Evolutionary conservation across 2,113 vertebrate genomes (phyloP), one percentile per base, ranked within the genome.

Genomic region (Plecotus auritus): DNA sequence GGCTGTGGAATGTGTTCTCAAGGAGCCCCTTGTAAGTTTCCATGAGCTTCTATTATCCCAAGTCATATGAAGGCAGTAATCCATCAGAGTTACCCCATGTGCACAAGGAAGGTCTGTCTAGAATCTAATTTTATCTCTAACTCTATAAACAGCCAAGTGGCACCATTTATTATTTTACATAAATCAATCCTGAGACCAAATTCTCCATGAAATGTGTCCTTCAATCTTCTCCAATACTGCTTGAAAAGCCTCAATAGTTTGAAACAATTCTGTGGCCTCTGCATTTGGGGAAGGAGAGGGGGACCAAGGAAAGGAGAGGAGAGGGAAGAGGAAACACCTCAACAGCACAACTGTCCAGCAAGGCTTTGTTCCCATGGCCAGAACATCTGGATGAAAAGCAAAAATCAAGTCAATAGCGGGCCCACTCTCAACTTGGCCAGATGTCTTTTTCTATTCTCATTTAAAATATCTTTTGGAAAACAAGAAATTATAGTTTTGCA

Each of bases 71-170:
- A 93, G 83, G 88, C 91, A 67, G 93, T 0, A 1, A 85, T 80
- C 92, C 64, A 35, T 92, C 90, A 88, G 64, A 35, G 72, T 45
- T 87, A 37, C 78, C 73, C 96, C 90, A n/a, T 18, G 89, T 69
- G 42, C 91, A 82, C 42, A 64, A 85, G 83, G 91, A 84, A 76
- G 54, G 85, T 26, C 93, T 94, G 80, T 94, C 86, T 77, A n/a
- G 96, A 88, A 91, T 93, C 88, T 92, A 94, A 95, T 95, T 97
- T 97, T 94, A 94, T 95, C 96, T 96, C 93, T 49, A 90, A 86
- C 93, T 94, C 85, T 83, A 89, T 72, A 94, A 95, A 96, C 95
- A 94, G 80, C 86, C 91, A 90, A 90, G 87, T 81, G 84, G 93
- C 86, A 96, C 89, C 95, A 93, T 96, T 92, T 90, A 88, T 95